Evolutionary conservation across 2,797 vertebrate species (phyloP).

Genomic region (Acomys russatus): DNA sequence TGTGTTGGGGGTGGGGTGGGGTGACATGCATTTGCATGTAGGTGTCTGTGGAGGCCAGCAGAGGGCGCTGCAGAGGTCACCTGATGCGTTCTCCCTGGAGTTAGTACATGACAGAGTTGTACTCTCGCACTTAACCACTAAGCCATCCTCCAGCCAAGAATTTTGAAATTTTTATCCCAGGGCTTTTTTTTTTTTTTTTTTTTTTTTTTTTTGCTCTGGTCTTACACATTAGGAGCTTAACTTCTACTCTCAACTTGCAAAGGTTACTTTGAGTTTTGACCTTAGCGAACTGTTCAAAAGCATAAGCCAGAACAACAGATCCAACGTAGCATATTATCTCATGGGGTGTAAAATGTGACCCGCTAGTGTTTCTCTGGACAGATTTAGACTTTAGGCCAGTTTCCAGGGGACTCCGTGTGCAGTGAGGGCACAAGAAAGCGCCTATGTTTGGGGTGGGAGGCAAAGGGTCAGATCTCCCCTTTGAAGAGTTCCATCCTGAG

Average conservation of each 20-base stretch:
- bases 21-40: too few species aligned
- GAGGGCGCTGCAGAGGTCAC: too few species aligned
- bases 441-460: background rate
- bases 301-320: background rate
- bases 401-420: background rate
- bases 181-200: too few species aligned
- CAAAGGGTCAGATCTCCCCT: background rate
- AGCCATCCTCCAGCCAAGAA: background rate
- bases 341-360: background rate
- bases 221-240: background rate
- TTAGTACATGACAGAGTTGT: background rate
- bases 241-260: background rate
- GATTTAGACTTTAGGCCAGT: background rate
- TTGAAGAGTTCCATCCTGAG: background rate
- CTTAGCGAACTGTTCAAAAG: background rate
- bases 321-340: background rate
- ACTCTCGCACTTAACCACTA: background rate
- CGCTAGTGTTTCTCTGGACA: background rate
- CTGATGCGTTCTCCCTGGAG: background rate
- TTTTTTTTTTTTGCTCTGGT: background rate
- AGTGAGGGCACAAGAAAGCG: fast-evolving
- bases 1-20: too few species aligned
- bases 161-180: background rate
- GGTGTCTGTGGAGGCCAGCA: too few species aligned
- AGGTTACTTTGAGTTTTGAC: background rate